Evolutionary conservation across 2,797 vertebrate genomes (phyloP).

Genomic region (Gambelia wislizenii): DNA sequence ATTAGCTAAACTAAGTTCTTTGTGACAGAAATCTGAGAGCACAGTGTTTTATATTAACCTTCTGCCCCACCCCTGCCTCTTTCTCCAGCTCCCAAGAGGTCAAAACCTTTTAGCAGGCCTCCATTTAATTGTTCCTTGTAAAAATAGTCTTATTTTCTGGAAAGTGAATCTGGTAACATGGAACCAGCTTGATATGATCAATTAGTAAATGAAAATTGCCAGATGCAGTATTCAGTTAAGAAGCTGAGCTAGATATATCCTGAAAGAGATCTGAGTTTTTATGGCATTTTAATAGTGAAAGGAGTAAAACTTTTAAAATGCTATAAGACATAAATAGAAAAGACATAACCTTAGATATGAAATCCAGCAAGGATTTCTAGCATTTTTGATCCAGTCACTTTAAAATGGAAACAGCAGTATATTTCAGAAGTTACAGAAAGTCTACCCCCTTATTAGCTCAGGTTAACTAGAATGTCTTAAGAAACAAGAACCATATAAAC

Average conservation of each 20-base stretch:
- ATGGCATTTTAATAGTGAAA: background rate
- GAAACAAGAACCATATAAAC: background rate
- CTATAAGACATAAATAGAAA: background rate
- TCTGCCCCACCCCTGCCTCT: background rate
- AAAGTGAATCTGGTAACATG: background rate
- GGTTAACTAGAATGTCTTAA: background rate
- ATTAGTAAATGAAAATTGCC: background rate
- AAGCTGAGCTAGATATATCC: background rate
- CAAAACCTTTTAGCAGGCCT: background rate
- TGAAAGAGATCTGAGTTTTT: background rate
- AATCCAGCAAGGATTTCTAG: background rate
- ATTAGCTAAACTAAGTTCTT: no score
- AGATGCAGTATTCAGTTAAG: background rate
- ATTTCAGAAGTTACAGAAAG: background rate
- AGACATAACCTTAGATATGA: background rate
- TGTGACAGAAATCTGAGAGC: no score
- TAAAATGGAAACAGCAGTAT: background rate
- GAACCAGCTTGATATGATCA: background rate
- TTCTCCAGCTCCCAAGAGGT: background rate
- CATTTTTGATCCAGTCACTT: background rate
- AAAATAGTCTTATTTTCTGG: background rate
- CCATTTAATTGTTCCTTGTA: background rate
- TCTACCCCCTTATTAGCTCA: background rate
- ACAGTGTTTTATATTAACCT: background rate
- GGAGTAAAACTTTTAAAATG: background rate